These are phyloP conservation scores for Steatocranus sp. DNA, from an alignment of 2,797 vertebrate species.

Conservation along the genomic window DNA sequence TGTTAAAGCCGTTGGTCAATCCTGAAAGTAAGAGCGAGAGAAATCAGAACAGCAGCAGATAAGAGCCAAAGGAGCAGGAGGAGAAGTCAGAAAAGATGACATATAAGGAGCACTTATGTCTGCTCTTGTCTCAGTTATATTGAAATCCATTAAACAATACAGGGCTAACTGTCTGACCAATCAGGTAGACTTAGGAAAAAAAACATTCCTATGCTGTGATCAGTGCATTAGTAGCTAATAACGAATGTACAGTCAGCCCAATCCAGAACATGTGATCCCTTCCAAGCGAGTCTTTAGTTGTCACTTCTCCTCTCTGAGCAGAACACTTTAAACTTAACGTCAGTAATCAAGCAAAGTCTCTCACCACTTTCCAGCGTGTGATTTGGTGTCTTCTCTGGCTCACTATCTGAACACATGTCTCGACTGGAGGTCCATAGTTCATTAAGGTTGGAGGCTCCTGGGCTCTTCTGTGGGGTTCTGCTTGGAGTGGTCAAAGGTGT, in stretches of 20 bases:
- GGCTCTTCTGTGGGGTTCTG: slow-evolving; percentile 62
- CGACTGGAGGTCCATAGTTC: slow-evolving; percentile 67
- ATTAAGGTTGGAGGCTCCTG: slow-evolving; percentile 57
- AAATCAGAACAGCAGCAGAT: not conserved
- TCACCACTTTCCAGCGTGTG: slow-evolving; percentile 80
- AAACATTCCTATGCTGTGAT: not conserved
- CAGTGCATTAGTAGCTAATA: not conserved
- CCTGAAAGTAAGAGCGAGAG: slow-evolving; percentile 67
- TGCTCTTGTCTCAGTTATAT: not conserved
- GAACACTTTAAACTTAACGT: not conserved
- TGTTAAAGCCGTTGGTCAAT: slow-evolving; percentile 87
- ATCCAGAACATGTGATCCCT: not conserved
- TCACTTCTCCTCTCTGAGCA: not conserved
- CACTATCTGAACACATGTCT: slow-evolving; percentile 71
- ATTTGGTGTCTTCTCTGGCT: slow-evolving; percentile 74
- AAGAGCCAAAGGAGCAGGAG: not conserved
- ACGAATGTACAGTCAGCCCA: not conserved
- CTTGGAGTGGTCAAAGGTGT: slow-evolving; percentile 60
- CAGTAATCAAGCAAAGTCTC: not conserved
- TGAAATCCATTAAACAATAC: not conserved
- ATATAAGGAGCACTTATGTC: not conserved
- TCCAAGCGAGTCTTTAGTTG: not conserved
- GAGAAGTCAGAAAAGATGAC: not conserved
- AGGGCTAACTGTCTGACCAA: not conserved
- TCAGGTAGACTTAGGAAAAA: not conserved